Percentiles rank a stretch among this genome's conserved stretches.
phyloP scores from a whole-genome alignment of 37 sponge, comb jelly and placozoan genomes.

The Theonella swinhoei region DNA sequence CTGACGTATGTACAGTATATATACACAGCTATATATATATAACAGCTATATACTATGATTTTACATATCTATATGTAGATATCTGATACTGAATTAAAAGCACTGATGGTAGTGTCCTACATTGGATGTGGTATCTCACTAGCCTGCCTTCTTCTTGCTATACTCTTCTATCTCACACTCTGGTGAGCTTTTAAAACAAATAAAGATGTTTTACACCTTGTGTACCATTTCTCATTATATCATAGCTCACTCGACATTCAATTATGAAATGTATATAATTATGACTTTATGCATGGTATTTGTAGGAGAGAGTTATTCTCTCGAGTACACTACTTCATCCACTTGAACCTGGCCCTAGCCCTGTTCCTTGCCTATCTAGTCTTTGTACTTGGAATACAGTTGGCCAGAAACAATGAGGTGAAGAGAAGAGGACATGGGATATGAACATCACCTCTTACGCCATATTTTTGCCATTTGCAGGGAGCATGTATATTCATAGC shows the following conservation, averaged over 20 bases:
- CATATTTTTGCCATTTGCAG: slow-evolving; percentile 15
- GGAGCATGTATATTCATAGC: slow-evolving; percentile 15
- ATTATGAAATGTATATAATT: too few species aligned
- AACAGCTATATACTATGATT: too few species aligned
- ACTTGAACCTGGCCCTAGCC: slow-evolving; percentile 15
- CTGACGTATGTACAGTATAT: neutral
- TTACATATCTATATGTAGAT: too few species aligned
- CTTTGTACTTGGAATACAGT: slow-evolving; percentile 8
- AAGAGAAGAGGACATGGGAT: too few species aligned
- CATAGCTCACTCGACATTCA: too few species aligned
- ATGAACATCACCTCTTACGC: too few species aligned
- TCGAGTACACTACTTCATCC: slow-evolving; percentile 3
- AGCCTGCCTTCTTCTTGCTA: slow-evolving; percentile 1
- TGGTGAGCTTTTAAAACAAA: neutral
- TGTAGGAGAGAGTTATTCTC: neutral
- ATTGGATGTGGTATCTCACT: slow-evolving; percentile 17
- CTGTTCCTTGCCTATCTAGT: neutral
- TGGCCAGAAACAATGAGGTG: neutral
- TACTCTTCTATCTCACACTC: neutral
- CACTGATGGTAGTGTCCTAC: slow-evolving; percentile 21
- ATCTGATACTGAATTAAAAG: neutral
- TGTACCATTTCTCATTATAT: too few species aligned
- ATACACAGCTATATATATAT: too few species aligned
- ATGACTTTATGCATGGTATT: too few species aligned
- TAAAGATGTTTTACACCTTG: neutral